Conservation (phyloP, 2,888 invertebrate genomes). For the Caenorhabditis panamensis region DNA sequence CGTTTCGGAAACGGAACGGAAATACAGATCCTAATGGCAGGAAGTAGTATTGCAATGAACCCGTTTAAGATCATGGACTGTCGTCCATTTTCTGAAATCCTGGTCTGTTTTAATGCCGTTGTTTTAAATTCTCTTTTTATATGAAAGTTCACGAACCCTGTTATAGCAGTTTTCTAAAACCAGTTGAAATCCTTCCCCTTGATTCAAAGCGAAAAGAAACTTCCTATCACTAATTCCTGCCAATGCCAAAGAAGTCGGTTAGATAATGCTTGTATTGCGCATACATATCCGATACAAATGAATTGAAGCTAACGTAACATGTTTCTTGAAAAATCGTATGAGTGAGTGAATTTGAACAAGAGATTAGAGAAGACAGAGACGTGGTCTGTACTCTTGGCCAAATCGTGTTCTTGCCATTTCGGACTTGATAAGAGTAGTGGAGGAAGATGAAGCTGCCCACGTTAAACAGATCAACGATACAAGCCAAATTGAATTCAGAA, state of each 20-base stretch:
- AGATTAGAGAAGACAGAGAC: not conserved
- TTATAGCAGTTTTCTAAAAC: too few species aligned
- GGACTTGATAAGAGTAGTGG: slow-evolving; percentile 1
- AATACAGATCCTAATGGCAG: too few species aligned
- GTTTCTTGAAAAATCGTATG: not conserved
- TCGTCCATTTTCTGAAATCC: too few species aligned
- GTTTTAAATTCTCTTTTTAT: too few species aligned
- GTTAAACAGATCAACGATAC: not conserved
- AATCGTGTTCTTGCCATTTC: not conserved
- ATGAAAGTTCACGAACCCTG: too few species aligned
- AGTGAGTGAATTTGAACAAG: not conserved
- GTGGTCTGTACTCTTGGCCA: not conserved
- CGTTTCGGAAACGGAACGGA: too few species aligned
- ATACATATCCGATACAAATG: not conserved
- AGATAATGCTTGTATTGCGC: not conserved
- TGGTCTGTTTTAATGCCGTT: too few species aligned
- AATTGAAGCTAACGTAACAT: not conserved
- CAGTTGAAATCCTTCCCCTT: too few species aligned
- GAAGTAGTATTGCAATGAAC: too few species aligned
- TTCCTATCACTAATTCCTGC: too few species aligned
- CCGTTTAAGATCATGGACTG: too few species aligned
- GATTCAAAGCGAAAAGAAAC: too few species aligned
- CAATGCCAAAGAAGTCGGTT: not conserved
- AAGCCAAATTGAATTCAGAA: not conserved
- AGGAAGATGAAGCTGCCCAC: not conserved